Conservation (phyloP, 2,113 vertebrate genomes). For the Alaudala cheleensis region DNA sequence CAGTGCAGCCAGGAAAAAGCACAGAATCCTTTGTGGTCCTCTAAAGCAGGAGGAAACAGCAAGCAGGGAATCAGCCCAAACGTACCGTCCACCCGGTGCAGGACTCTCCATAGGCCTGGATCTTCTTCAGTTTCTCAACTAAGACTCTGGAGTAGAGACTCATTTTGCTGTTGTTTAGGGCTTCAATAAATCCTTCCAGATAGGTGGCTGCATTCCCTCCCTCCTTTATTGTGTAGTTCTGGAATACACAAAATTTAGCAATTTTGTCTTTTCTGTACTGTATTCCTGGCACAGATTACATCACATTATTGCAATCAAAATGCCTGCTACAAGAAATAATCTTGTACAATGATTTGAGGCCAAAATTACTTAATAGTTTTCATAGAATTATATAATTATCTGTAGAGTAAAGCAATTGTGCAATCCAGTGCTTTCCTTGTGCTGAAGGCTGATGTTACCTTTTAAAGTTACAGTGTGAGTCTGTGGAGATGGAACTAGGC, state of each 20-base stretch:
- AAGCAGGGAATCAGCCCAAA: neutral
- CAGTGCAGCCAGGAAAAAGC: neutral
- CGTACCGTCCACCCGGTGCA: neutral
- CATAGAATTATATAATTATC: neutral
- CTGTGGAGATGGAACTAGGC: neutral
- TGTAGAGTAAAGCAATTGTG: neutral
- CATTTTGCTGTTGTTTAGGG: neutral
- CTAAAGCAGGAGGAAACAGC: rapidly evolving
- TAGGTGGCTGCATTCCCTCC: neutral
- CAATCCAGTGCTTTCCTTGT: neutral
- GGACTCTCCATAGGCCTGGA: rapidly evolving
- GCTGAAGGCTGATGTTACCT: neutral
- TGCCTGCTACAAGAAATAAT: neutral
- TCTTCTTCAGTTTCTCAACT: neutral
- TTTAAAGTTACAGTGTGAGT: neutral
- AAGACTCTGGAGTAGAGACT: rapidly evolving
- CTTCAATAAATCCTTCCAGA: neutral
- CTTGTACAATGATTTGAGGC: neutral
- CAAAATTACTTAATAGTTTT: neutral
- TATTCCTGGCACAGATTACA: neutral
- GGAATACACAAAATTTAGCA: neutral
- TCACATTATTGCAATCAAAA: neutral
- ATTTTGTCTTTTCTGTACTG: neutral
- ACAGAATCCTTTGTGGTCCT: rapidly evolving
- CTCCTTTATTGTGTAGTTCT: rapidly evolving